Conservation (phyloP, 1,140 invertebrate genomes). For the Bombus polaris region DNA sequence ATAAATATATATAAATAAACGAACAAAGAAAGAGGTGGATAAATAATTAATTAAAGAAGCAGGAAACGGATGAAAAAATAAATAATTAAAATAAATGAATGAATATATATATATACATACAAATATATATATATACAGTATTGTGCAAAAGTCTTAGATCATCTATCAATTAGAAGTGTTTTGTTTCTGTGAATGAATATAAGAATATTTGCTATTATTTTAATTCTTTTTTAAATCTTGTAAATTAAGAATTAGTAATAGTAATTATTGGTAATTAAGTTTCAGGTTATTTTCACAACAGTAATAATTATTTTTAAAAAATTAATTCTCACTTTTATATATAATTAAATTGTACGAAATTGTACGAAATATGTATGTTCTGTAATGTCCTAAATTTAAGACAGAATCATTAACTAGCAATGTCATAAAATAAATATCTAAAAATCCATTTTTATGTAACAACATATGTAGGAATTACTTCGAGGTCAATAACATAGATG, state of each 20-base stretch:
- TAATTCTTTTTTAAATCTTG: background rate
- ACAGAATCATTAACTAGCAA: background rate
- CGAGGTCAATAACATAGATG: background rate
- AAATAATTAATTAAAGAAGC: background rate
- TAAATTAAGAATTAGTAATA: background rate
- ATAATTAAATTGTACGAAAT: no score
- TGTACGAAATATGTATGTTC: no score
- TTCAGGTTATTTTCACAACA: no score
- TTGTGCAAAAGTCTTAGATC: background rate
- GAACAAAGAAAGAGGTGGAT: background rate
- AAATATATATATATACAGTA: constrained; percentile 3
- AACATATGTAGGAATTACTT: background rate
- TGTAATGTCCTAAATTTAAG: background rate
- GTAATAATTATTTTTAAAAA: no score
- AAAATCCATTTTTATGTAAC: background rate
- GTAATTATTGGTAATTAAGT: no score
- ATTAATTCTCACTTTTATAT: no score
- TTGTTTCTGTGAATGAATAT: background rate
- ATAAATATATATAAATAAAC: constrained; percentile 37
- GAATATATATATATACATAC: constrained; percentile 28
- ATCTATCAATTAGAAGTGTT: background rate
- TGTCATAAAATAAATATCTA: background rate
- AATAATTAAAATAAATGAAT: constrained; percentile 32
- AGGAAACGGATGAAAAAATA: constrained; percentile 5
- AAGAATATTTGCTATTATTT: background rate